phyloP scores from a whole-genome alignment of 2,888 invertebrate genomes.

The Xanthia togata region DNA sequence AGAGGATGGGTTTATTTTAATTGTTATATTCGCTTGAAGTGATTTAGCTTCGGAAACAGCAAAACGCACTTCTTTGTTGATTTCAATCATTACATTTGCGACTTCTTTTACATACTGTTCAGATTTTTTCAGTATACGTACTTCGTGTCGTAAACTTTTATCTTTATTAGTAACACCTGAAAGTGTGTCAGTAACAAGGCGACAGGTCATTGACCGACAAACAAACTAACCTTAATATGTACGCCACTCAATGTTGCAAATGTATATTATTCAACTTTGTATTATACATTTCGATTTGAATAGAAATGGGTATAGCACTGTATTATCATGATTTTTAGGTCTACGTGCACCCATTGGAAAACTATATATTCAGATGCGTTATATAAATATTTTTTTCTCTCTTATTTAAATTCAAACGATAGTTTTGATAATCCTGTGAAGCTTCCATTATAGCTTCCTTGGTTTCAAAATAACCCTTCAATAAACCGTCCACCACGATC shows the following conservation, averaged over 20 bases:
- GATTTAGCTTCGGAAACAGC: not conserved
- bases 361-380: not conserved
- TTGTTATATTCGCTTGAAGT: not conserved
- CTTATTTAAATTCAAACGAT: not conserved
- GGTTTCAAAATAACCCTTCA: conserved; percentile 14
- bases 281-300: conserved; percentile 22
- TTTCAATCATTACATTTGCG: not conserved
- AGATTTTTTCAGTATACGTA: conserved; percentile 9
- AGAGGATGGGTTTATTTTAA: not conserved
- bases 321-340: not conserved
- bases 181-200: conserved; percentile 56
- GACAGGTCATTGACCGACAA: conserved; percentile 48
- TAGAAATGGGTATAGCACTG: conserved; percentile 8
- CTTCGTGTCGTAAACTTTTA: conserved; percentile 23
- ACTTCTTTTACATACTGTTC: not conserved
- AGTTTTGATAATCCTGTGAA: not conserved
- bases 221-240: conserved; percentile 20
- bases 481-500: conserved; percentile 1
- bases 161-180: conserved; percentile 47
- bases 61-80: not conserved
- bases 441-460: not conserved
- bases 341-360: not conserved
- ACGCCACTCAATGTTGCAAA: conserved; percentile 27
- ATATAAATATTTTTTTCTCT: not conserved
- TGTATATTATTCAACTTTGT: conserved; percentile 34